phyloP scores from a whole-genome alignment of 2,113 vertebrate species.

The Eulemur macaco region DNA sequence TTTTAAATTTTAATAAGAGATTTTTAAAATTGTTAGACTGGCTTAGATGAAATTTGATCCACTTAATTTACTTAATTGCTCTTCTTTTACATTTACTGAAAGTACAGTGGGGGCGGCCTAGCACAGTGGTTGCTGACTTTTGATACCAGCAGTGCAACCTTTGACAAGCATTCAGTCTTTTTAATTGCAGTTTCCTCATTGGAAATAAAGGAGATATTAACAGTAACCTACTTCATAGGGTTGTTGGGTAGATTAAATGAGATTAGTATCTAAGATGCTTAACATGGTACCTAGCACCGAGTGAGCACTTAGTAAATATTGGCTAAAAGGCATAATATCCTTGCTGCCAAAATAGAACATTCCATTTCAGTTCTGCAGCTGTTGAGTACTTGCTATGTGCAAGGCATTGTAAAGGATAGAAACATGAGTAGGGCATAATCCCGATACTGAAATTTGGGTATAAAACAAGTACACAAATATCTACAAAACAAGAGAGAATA shows the following conservation, averaged over 20 bases:
- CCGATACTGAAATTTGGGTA: too few relatives aligned
- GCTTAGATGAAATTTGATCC: neutral
- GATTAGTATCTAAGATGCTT: neutral
- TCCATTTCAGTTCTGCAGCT: neutral
- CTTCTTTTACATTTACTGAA: neutral
- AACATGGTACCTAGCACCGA: accelerated
- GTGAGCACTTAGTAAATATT: neutral
- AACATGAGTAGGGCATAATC: too few relatives aligned
- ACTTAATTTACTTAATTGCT: neutral
- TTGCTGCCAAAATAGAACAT: neutral
- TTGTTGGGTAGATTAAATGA: neutral
- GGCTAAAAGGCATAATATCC: neutral
- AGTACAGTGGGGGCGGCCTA: neutral
- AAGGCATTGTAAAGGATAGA: neutral
- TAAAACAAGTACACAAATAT: neutral
- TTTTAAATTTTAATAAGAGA: too few relatives aligned
- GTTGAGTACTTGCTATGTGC: accelerated
- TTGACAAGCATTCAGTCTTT: neutral
- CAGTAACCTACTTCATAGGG: too few relatives aligned
- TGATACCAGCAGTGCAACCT: neutral
- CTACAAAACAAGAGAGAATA: neutral
- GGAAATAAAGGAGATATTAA: neutral
- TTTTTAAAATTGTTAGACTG: neutral
- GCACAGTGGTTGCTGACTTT: neutral
- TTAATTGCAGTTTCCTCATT: neutral